Evolutionary conservation across 1,140 invertebrate genomes (phyloP).

Genomic region (Eurosta solidaginis): DNA sequence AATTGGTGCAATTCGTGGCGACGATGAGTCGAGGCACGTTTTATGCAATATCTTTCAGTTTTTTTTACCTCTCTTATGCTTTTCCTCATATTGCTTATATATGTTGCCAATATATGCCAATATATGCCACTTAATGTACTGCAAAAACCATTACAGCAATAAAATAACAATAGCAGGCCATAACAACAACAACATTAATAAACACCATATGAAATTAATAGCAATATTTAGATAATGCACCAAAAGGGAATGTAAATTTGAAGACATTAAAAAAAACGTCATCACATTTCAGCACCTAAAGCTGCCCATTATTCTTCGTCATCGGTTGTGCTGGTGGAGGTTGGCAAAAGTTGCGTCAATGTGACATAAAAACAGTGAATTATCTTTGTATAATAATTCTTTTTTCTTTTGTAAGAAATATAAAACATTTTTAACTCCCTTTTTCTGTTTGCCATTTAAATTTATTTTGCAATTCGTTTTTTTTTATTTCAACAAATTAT

Average conservation of each 20-base stretch:
- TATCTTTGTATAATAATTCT: background rate
- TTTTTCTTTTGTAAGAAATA: background rate
- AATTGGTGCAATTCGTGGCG: background rate
- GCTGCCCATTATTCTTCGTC: constrained; percentile 7
- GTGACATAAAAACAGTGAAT: background rate
- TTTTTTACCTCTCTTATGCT: no score
- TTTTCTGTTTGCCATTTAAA: background rate
- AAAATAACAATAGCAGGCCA: background rate
- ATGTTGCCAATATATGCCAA: no score
- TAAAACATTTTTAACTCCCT: background rate
- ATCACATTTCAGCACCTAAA: background rate
- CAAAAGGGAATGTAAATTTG: background rate
- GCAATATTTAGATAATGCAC: no score
- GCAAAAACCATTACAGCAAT: no score
- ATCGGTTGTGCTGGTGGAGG: background rate
- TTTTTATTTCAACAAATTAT: background rate
- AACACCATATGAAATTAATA: background rate
- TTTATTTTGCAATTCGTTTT: background rate
- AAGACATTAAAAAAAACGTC: background rate
- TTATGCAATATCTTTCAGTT: background rate
- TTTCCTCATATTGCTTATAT: no score
- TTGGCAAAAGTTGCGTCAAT: background rate
- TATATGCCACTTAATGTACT: no score
- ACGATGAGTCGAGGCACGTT: background rate
- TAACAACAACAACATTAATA: no score